phyloP scores from a whole-genome alignment of 2,797 vertebrate species.

The Acipenser transmontanus region DNA sequence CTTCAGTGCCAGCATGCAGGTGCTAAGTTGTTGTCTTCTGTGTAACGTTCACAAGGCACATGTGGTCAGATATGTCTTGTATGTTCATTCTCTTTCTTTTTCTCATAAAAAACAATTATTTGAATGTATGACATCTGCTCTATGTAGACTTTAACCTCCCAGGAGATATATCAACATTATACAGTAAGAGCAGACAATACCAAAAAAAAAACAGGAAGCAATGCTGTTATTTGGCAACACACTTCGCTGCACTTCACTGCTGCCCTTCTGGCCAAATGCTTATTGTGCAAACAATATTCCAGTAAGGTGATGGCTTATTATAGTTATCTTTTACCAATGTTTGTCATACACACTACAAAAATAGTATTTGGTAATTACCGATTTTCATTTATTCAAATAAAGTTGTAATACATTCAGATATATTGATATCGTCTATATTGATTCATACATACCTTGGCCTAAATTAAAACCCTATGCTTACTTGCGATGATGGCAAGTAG shows the following conservation, averaged over 20 bases:
- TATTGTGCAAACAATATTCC: neutral
- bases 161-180: slow-evolving; percentile 8
- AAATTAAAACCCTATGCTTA: no score
- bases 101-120: slow-evolving; percentile 36
- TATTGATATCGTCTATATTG: no score
- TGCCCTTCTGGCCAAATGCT: neutral
- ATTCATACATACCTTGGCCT: no score
- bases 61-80: slow-evolving; percentile 59
- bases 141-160: slow-evolving; percentile 19
- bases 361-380: no score
- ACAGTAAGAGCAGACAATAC: slow-evolving; percentile 24
- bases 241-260: slow-evolving; percentile 17
- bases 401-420: no score
- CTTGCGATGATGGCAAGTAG: no score
- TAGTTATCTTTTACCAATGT: no score
- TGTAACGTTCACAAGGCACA: slow-evolving; percentile 59
- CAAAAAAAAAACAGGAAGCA: slow-evolving; percentile 21
- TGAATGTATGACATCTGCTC: slow-evolving; percentile 58
- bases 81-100: slow-evolving; percentile 42
- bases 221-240: neutral
- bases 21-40: slow-evolving; percentile 55
- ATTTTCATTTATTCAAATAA: no score
- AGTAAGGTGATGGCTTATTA: no score
- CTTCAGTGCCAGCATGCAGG: slow-evolving; percentile 25
- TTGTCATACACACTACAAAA: no score